A percentile compares a stretch with the other conserved stretches of the same genome.
Evolutionary conservation across 2,113 vertebrate genomes (phyloP).

Genomic region (Diphyllodes magnificus): DNA sequence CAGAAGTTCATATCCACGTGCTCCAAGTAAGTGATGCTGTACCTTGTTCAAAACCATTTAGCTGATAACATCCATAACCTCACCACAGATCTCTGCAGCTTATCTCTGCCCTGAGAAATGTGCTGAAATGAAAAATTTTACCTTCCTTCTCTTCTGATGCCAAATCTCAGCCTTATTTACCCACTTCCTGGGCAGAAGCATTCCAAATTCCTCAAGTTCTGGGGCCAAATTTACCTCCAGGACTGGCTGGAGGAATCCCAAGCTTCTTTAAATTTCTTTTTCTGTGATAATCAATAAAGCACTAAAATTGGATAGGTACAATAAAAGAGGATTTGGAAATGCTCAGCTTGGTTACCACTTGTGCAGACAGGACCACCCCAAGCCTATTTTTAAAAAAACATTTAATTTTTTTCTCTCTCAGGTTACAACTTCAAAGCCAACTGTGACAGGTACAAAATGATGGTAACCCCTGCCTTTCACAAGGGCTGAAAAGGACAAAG

Average conservation of each 20-base stretch:
- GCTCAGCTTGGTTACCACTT: not conserved
- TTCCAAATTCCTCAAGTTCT: not conserved
- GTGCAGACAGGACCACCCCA: not conserved
- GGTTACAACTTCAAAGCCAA: not conserved
- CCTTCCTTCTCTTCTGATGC: not conserved
- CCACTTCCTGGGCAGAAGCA: not conserved
- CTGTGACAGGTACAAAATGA: not conserved
- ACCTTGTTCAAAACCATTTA: not conserved
- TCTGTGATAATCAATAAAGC: not conserved
- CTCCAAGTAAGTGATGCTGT: not conserved
- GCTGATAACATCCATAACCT: not conserved
- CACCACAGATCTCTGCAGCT: not conserved
- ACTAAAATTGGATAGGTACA: not conserved
- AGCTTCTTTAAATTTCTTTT: not conserved
- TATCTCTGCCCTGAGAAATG: not conserved
- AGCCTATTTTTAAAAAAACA: not conserved
- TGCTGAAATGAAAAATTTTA: not conserved
- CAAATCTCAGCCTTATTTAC: not conserved
- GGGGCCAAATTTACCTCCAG: not conserved
- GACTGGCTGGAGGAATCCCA: not conserved
- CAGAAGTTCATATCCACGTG: not conserved
- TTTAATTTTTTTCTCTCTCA: not conserved
- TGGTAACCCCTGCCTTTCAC: not conserved
- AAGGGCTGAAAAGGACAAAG: not conserved
- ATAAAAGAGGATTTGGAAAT: not conserved